Conservation (phyloP, 1,140 invertebrate species). For the Nautilus pompilius region DNA sequence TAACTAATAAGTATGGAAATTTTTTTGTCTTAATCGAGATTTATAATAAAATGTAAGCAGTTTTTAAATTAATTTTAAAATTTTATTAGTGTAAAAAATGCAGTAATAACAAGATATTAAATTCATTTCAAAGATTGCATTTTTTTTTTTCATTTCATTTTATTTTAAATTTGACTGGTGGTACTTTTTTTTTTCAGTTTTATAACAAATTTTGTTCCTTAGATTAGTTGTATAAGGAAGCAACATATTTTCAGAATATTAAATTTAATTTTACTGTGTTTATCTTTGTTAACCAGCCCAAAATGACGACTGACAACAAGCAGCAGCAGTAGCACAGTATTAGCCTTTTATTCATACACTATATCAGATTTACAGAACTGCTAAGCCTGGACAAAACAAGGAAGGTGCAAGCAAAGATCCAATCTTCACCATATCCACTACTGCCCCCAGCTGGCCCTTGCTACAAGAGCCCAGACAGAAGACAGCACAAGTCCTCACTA, state of each 20-base stretch:
- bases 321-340: background rate
- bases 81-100: background rate
- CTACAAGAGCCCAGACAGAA: background rate
- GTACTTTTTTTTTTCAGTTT: no score
- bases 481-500: slow-evolving; percentile 1
- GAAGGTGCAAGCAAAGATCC: background rate
- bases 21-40: background rate
- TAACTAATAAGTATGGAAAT: background rate
- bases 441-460: background rate
- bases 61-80: background rate
- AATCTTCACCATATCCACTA: background rate
- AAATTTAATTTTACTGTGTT: background rate
- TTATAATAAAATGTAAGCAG: background rate
- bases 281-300: background rate
- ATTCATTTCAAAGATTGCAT: background rate
- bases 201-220: no score
- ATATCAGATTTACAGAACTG: background rate
- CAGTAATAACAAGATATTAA: background rate
- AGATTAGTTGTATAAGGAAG: no score
- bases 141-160: background rate
- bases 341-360: background rate
- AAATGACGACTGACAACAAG: background rate
- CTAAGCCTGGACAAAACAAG: background rate
- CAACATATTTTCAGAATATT: background rate
- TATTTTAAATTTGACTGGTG: background rate